Percentiles rank a stretch among this genome's conserved stretches.
phyloP scores from a whole-genome alignment of 2,797 vertebrate species.

The Aplochiton taeniatus region DNA sequence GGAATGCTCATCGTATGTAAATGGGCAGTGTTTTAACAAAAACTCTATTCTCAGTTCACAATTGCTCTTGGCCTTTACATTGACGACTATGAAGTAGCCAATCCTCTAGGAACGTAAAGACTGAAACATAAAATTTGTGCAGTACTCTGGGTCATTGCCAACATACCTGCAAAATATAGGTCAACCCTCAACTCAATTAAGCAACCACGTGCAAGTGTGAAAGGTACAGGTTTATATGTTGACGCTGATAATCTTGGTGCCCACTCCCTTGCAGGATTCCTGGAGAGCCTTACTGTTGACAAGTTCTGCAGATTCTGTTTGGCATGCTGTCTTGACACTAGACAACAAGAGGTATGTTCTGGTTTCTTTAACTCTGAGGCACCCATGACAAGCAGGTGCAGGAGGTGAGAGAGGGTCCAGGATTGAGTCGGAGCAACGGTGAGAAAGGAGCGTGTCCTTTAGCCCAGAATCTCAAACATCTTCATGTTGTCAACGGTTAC shows the following conservation, averaged over 20 bases:
- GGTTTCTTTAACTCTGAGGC: constrained; percentile 26
- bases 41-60: constrained; percentile 30
- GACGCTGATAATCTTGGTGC: constrained; percentile 42
- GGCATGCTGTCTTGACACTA: neutral
- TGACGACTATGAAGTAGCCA: constrained; percentile 35
- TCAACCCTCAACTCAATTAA: constrained; percentile 34
- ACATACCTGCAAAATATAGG: constrained; percentile 45
- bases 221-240: constrained; percentile 38
- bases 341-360: constrained; percentile 35
- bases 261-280: constrained; percentile 41
- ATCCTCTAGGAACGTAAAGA: constrained; percentile 33
- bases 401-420: constrained; percentile 24
- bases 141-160: constrained; percentile 40
- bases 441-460: constrained; percentile 34
- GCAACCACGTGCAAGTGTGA: constrained; percentile 32
- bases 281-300: constrained; percentile 28
- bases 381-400: constrained; percentile 37
- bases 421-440: constrained; percentile 11
- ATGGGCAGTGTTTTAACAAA: constrained; percentile 30
- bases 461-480: constrained; percentile 31
- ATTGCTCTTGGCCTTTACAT: constrained; percentile 30
- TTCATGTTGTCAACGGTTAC: constrained; percentile 38
- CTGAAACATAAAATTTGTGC: constrained; percentile 43
- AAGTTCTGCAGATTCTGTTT: constrained; percentile 42
- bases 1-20: constrained; percentile 26